phyloP scores from a whole-genome alignment of 2,113 vertebrate genomes.

The Tyrannus savana region DNA sequence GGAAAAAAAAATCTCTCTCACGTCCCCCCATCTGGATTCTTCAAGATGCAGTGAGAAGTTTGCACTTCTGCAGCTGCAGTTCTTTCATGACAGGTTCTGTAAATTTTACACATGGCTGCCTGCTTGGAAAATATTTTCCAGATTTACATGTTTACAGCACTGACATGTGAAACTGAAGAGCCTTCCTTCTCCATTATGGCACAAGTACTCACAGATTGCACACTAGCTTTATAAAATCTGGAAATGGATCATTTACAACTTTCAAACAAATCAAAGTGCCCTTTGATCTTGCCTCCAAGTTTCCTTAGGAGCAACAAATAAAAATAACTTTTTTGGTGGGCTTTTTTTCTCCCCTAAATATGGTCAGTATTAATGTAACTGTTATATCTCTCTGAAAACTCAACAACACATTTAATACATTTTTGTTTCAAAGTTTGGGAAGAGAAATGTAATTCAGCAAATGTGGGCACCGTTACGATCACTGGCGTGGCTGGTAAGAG shows the following conservation, averaged over 20 bases:
- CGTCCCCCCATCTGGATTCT: conserved; percentile 77
- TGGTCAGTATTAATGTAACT: conserved; percentile 68
- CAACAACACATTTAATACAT: conserved; percentile 64
- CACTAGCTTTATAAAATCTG: conserved; percentile 79
- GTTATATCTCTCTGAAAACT: conserved; percentile 61
- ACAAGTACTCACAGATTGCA: conserved; percentile 67
- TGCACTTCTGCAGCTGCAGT: conserved; percentile 82
- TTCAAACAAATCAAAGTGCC: conserved; percentile 81
- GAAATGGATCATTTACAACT: conserved; percentile 82
- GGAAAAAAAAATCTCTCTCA: conserved; percentile 12
- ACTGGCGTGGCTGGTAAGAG: not conserved
- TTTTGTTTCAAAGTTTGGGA: conserved; percentile 60
- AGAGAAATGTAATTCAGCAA: conserved; percentile 51
- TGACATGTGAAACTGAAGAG: conserved; percentile 79
- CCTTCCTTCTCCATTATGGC: conserved; percentile 72
- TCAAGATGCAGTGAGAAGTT: conserved; percentile 69
- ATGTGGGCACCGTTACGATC: not conserved
- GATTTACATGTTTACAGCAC: conserved; percentile 81
- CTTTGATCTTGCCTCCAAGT: conserved; percentile 80
- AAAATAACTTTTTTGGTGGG: conserved; percentile 62
- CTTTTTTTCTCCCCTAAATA: conserved; percentile 56
- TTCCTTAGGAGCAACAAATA: conserved; percentile 71
- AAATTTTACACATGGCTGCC: conserved; percentile 87
- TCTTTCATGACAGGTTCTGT: conserved; percentile 84
- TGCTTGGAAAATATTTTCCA: conserved; percentile 85